Base-by-base conservation (phyloP, 2,113 vertebrate genomes). In the Pteropus alecto region DNA sequence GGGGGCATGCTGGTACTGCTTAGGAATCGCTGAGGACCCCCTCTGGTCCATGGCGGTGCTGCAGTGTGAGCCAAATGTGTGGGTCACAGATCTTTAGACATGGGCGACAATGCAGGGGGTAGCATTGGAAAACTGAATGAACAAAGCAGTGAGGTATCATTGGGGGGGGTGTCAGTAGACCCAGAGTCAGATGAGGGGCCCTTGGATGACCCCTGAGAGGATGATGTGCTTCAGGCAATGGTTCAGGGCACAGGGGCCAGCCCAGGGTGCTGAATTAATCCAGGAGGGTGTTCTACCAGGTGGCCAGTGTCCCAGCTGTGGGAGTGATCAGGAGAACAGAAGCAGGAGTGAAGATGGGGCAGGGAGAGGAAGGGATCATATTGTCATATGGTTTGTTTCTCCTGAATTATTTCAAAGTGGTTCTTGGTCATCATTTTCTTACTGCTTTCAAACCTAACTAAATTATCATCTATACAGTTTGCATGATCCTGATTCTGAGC, bases 31-130 rank as follows among this genome's bases (percentile, higher is more conserved):
- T 15, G 11, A 41, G 41, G 76, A 14, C 54, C 65, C 43, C 43
- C 13, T 24, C 19, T 15, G 38, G 63, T 35, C 61, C 61, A 9
- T 1, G 4, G 3, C 24, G 63, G n/a, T 9, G n/a, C 74, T n/a
- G n/a, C 77, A 14, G 6, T 0, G 0, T 18, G 46, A 30, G 11
- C 70, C 33, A 22, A 41, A 71, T 4, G 6, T 2, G 7, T 0
- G 33, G 33, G 38, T 35, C 81, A 19, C 51, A 24, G 51, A 26
- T 70, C 54, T 51, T 61, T 7, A 16, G 76, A 41, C 21, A 16
- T 15, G 0, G 43, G 60, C 18, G 30, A 35, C 58, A 26, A 67
- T 28, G 38, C 7, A 0, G 58, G 60, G 56, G 60, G 30, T n/a
- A 26, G 79, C 22, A 28, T 21, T 33, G 38, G 79, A 43, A 19